Evolutionary conservation across 2,888 invertebrate species (phyloP), one percentile per base, ranked within the genome.

Genomic region (Sycophila texana): DNA sequence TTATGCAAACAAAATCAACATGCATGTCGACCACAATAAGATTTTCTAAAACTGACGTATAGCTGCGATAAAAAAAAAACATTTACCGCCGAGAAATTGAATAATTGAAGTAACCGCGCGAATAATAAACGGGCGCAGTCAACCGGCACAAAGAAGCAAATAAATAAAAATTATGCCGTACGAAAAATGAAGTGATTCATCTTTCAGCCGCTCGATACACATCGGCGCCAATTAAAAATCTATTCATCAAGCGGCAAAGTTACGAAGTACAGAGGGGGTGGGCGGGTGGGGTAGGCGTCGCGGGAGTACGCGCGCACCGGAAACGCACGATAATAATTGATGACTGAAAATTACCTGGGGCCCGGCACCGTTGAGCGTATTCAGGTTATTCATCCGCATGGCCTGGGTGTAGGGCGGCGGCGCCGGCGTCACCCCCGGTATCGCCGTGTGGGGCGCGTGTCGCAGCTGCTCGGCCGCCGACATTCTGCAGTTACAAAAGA

Each of bases 351-450:
- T 87, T 83, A 92, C 92, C 89, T 93, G 93, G 79, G 92, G 93
- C 83, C 91, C 91, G 74, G 91, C 91, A 81, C 92, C 92, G 86
- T 92, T 91, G 82, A 90, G 85, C 71, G 89, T 88, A 83, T 89
- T 90, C 83, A 92, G 88, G 83, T 91, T 92, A 84, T 92, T 91
- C 89, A 92, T 90, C 84, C 92, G 89, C 85, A 92, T 91, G 74
- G 90, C 91, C 84, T 90, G 90, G 77, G 90, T 90, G 87, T 96
- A 96, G 2, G 96, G 96, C 5, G 95, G 95, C 60, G 96, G 95
- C 67, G 96, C 95, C 22, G 95, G 96, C 57, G 95, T 96, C 1
- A 95, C 95, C 57, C 94, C 95, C 7, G 95, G 95, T 90, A 95
- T 95, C 77, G 92, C 92, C 81, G 89, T 88, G 85, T 89, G 91